Evolutionary conservation across 1,140 invertebrate genomes (phyloP).

Genomic region (Scaptomyza graminum): DNA sequence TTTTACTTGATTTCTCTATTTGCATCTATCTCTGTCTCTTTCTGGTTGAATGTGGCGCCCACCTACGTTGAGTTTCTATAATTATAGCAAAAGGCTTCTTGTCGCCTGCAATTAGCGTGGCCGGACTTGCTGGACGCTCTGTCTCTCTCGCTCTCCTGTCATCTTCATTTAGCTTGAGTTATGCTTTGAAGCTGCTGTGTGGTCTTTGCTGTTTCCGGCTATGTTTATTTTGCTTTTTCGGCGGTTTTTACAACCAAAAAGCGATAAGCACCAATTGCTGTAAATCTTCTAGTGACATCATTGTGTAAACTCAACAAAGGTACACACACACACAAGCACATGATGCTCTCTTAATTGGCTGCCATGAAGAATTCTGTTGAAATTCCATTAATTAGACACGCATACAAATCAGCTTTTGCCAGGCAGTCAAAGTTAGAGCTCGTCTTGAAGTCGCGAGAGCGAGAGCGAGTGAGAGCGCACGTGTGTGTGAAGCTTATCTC

Average conservation of each 20-base stretch:
- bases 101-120: constrained; percentile 68
- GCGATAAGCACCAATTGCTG: constrained; percentile 46
- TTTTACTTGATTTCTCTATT: constrained; percentile 71
- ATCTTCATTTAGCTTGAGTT: constrained; percentile 63
- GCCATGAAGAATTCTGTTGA: constrained; percentile 40
- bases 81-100: constrained; percentile 78
- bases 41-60: constrained; percentile 47
- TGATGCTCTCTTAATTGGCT: constrained; percentile 42
- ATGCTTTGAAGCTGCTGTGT: constrained; percentile 65
- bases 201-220: constrained; percentile 49
- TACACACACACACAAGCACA: constrained; percentile 17
- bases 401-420: not conserved
- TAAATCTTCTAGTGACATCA: constrained; percentile 34
- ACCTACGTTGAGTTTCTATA: constrained; percentile 75
- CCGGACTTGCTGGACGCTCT: constrained; percentile 56
- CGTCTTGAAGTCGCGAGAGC: not conserved
- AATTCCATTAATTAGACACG: constrained; percentile 62
- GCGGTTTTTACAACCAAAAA: constrained; percentile 19
- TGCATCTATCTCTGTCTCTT: constrained; percentile 8
- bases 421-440: not conserved
- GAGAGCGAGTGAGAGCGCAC: constrained; percentile 7
- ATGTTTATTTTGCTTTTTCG: constrained; percentile 5
- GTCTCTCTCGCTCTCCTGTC: constrained; percentile 29
- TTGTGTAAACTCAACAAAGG: constrained; percentile 33
- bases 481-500: constrained; percentile 26